A percentile compares a stretch with the other conserved stretches of the same genome.
Evolutionary conservation across 2,888 invertebrate genomes (phyloP).

Genomic region (Epirrhoe tristata): DNA sequence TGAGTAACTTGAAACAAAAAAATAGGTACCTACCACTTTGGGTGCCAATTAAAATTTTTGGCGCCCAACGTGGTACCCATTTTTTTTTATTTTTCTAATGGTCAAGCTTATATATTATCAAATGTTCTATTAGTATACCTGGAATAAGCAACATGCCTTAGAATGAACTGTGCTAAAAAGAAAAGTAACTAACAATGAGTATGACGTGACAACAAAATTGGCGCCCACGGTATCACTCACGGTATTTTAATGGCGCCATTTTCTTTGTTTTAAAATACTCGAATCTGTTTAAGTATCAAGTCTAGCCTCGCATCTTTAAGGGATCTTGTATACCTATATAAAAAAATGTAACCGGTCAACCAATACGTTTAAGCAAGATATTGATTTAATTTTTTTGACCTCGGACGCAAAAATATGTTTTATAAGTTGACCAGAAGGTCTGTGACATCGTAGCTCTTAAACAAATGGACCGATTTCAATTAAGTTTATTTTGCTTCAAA

Average conservation of each 20-base stretch:
- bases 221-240: neutral
- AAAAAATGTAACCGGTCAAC: neutral
- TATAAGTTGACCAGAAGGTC: no score
- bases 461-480: no score
- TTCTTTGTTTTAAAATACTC: neutral
- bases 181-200: neutral
- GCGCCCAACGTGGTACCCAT: constrained; percentile 30
- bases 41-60: constrained; percentile 1
- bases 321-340: neutral
- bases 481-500: no score
- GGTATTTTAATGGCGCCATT: neutral
- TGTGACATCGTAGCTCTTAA: no score
- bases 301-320: neutral
- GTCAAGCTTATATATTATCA: neutral
- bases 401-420: no score
- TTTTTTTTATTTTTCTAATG: constrained; percentile 1
- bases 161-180: no score
- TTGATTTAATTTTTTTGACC: no score
- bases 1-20: constrained; percentile 48
- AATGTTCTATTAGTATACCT: no score
- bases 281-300: neutral
- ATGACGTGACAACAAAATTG: neutral
- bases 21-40: no score
- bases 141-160: no score
- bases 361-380: neutral